phyloP scores from a whole-genome alignment of 2,797 vertebrate species.

The Macropodus opercularis region DNA sequence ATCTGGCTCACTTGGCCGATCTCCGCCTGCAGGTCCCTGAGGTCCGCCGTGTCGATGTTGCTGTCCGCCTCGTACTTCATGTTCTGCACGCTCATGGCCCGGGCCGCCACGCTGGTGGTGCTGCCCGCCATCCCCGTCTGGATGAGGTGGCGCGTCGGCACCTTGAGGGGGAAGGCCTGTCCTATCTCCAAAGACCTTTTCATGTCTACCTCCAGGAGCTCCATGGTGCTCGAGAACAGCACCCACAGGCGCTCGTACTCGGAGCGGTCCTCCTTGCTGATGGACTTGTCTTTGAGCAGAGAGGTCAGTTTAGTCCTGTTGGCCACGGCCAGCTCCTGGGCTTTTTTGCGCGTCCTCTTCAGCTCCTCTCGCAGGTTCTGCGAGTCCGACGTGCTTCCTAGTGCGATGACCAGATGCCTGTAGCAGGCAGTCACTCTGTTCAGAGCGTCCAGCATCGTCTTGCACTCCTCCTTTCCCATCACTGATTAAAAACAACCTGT shows the following conservation, averaged over 20 bases:
- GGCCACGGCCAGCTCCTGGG: constrained; percentile 91
- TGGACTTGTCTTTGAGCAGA: constrained; percentile 87
- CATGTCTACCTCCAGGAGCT: constrained; percentile 97
- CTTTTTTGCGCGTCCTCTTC: constrained; percentile 92
- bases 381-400: constrained; percentile 95
- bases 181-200: constrained; percentile 91
- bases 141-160: constrained; percentile 91
- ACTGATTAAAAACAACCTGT: not conserved
- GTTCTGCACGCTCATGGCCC: constrained; percentile 93
- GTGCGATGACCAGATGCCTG: constrained; percentile 91
- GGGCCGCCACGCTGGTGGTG: constrained; percentile 88
- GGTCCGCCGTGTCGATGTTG: constrained; percentile 89
- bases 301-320: constrained; percentile 89
- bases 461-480: constrained; percentile 95
- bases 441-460: constrained; percentile 93
- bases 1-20: constrained; percentile 92
- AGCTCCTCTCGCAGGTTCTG: constrained; percentile 95
- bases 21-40: constrained; percentile 90
- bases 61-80: constrained; percentile 91
- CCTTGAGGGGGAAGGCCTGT: constrained; percentile 91
- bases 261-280: constrained; percentile 87
- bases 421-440: constrained; percentile 95
- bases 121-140: constrained; percentile 94
- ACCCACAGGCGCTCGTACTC: constrained; percentile 98
- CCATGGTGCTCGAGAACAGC: constrained; percentile 94